phyloP scores from a whole-genome alignment of 1,140 invertebrate species.

The Paralvinella palmiformis region DNA sequence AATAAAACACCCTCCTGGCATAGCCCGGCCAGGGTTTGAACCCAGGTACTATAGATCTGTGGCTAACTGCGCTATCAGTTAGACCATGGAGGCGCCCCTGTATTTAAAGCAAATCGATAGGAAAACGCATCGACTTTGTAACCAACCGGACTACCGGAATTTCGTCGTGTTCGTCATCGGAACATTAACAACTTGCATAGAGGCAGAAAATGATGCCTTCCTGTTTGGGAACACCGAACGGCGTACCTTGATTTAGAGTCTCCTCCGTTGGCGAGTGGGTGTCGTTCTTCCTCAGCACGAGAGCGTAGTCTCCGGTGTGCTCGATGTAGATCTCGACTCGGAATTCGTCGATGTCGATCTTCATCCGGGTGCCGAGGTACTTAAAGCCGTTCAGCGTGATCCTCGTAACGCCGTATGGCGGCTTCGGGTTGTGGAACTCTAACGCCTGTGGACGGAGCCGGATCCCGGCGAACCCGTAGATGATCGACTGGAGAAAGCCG shows the following conservation, averaged over 20 bases:
- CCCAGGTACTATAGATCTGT: too few species aligned
- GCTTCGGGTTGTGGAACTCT: slow-evolving; percentile 15
- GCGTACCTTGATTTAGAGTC: slow-evolving; percentile 4
- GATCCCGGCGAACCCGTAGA: slow-evolving; percentile 17
- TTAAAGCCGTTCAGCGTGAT: slow-evolving; percentile 5
- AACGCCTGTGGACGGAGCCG: slow-evolving; percentile 11
- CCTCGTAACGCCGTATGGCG: neutral
- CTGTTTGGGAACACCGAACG: too few species aligned
- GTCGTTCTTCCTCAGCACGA: slow-evolving; percentile 8
- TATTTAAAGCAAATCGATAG: too few species aligned
- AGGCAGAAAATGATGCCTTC: too few species aligned
- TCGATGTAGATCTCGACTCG: neutral
- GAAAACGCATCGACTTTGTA: too few species aligned
- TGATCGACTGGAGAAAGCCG: slow-evolving; percentile 15
- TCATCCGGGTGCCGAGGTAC: slow-evolving; percentile 11
- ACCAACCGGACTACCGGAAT: too few species aligned
- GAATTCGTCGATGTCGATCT: slow-evolving; percentile 5
- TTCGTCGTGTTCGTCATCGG: too few species aligned
- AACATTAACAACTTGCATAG: too few species aligned
- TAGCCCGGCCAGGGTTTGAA: too few species aligned
- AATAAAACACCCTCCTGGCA: too few species aligned
- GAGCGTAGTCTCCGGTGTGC: neutral
- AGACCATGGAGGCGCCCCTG: too few species aligned
- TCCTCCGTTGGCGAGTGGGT: neutral
- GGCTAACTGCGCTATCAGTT: too few species aligned